phyloP scores from a whole-genome alignment of 2,113 vertebrate genomes.

The Seriola aureovittata region DNA sequence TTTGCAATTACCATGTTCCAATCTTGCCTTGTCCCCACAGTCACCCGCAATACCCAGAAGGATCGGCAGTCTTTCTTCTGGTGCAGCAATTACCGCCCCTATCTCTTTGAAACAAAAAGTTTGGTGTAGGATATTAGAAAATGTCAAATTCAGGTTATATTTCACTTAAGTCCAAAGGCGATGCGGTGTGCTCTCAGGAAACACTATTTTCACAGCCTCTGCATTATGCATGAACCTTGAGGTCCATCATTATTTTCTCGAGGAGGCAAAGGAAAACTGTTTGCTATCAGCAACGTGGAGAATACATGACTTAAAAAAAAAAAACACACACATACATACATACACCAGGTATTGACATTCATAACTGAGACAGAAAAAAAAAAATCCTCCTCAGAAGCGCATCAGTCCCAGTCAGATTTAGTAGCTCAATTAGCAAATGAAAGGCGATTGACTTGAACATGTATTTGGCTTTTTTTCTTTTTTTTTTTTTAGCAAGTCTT shows the following conservation, averaged over 20 bases:
- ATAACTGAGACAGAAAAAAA: constrained; percentile 17
- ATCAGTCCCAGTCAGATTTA: constrained; percentile 12
- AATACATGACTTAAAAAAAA: constrained; percentile 6
- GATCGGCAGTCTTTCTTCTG: constrained; percentile 83
- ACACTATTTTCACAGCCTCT: constrained; percentile 71
- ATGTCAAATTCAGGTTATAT: constrained; percentile 88
- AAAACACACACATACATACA: not conserved
- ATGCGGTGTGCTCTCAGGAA: constrained; percentile 71
- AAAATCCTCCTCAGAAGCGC: not conserved
- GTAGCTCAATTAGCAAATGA: constrained; percentile 54
- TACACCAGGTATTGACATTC: constrained; percentile 39
- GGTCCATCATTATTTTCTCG: constrained; percentile 72
- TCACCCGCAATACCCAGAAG: constrained; percentile 87
- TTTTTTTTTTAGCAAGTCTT: constrained; percentile 62
- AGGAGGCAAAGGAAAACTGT: constrained; percentile 50
- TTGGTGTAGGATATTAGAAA: constrained; percentile 86
- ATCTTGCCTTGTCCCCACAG: constrained; percentile 85
- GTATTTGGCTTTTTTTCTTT: constrained; percentile 34
- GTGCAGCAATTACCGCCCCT: constrained; percentile 85
- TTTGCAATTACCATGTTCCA: constrained; percentile 88
- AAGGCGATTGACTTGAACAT: constrained; percentile 30
- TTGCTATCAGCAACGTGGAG: constrained; percentile 44
- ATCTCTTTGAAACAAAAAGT: constrained; percentile 86
- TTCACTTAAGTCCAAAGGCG: constrained; percentile 84
- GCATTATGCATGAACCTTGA: constrained; percentile 82